Conservation (phyloP, 37 sponge, comb jelly and placozoan species). For the Theonella swinhoei region DNA sequence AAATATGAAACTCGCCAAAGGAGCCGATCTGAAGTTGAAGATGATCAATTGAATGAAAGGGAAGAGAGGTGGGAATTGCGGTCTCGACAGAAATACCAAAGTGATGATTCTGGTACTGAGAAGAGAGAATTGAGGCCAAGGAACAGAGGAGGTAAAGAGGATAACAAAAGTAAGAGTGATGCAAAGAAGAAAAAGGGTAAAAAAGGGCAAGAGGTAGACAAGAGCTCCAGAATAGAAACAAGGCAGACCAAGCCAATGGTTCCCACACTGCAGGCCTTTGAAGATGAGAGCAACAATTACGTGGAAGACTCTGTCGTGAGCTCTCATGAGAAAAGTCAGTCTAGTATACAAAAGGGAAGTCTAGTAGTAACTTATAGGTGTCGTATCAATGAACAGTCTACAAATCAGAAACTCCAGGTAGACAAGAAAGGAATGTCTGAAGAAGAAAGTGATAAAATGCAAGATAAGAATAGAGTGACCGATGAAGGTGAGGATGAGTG, state of each 20-base stretch:
- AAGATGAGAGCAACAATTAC: not conserved
- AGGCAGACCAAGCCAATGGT: not conserved
- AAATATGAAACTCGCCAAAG: not conserved
- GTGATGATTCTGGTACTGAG: not conserved
- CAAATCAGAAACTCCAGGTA: not conserved
- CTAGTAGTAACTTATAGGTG: not conserved
- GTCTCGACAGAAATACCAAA: not conserved
- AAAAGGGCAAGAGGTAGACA: not conserved
- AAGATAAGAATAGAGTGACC: no score
- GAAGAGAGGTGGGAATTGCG: not conserved
- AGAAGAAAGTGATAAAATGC: not conserved
- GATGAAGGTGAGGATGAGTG: not conserved
- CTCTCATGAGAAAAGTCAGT: not conserved
- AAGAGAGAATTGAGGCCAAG: not conserved
- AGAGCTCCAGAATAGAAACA: not conserved
- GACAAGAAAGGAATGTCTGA: not conserved
- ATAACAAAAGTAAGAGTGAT: not conserved
- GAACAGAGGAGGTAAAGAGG: not conserved
- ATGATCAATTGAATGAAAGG: not conserved
- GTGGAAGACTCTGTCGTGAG: not conserved
- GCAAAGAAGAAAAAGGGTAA: no score
- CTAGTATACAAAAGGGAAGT: not conserved
- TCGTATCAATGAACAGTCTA: not conserved
- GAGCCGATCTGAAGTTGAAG: not conserved
- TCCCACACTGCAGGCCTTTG: not conserved